Base-by-base conservation (phyloP, 2,797 vertebrate genomes). In the Passerculus sandwichensis region DNA sequence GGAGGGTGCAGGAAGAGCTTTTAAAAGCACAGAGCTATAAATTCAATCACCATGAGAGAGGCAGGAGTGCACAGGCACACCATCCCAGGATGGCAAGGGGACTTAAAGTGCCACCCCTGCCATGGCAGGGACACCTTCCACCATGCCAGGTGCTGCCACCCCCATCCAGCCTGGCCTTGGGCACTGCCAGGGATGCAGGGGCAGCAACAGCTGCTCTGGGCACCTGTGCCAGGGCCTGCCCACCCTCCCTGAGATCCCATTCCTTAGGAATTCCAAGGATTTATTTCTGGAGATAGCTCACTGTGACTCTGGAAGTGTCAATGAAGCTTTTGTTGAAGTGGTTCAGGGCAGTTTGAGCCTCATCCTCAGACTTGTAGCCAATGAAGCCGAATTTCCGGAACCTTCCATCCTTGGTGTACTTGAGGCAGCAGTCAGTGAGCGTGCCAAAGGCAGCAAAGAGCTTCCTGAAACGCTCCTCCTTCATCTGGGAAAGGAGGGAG, bases 331-430 rank as follows among this genome's bases (percentile, higher is more conserved):
- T 99, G 96, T 99, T 97, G 96, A 99, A 99, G 67, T 99, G 99
- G 51, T 94, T 98, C 94, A 98, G 95, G 0, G 99, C 99, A 0
- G 48, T 69, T 5, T 96, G 97, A 21, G 99, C 99, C 19, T 99
- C 99, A 1, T 98, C 98, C 86, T 99, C 99, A 0, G 97, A 95
- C 94, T 96, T 99, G 96, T 99, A 99, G n/a, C 99, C 99, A 10
- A 99, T 99, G 61, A 99, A 99, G 40, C 99, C 99, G 10, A 99
- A 99, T 74, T 99, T 99, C 9, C 99, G 98, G 95, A 99, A 99
- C 94, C 98, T 99, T 12, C 99, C 99, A 0, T 99, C 98, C 89
- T 99, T 99, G 66, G 99, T 99, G 89, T 99, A 99, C 97, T 99
- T 99, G 25, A 99, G 97, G 27, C 98, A 97, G 82, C 98, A 99